Base-by-base conservation (phyloP, 2,888 invertebrate species). In the Hololepta plana region DNA sequence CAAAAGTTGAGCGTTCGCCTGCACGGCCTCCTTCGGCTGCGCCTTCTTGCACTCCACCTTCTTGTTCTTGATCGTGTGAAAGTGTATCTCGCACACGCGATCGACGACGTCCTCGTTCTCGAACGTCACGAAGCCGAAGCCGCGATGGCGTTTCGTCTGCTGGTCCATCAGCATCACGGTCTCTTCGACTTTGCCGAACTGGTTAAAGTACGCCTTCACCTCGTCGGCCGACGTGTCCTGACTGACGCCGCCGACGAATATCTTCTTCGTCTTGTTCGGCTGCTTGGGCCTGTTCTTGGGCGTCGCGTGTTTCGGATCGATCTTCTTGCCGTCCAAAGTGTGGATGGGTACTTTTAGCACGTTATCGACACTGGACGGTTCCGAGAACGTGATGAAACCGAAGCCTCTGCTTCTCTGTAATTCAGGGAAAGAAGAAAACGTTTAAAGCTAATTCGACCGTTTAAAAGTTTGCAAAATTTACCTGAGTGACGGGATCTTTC, bases 151-250 rank as follows among this genome's bases (percentile, higher is more conserved):
- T 47, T 85, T 85, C 15, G 87, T 87, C 56, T 87, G 85, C 57
- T 87, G 85, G 51, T 87, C 85, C 85, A 87, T 87, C 39, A 87
- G 64, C 85, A 87, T 85, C 10, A 85, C 85, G 14, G 85, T 82
- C 55, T 87, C 87, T 49, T 85, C 85, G 11, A 84, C 85, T 46
- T 76, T 75, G 10, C 87, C 87, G 53, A 84, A 87, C 55, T 85
- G 84, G 37, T 73, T 72, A 64, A 87, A 87, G 55, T 85, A 87
- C 17, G 79, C 76, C 53, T 84, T 79, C 4, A 87, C 85, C 55
- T 87, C 87, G 30, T 87, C 87, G 27, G 82, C 80, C 15, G 82
- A 80, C 2, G 87, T 87, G 59, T 87, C 87, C 54, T 87, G 87
- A 30, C 84, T 84, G 33, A 87, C 85, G 30, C 87, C 87, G 27